Evolutionary conservation across 1,140 invertebrate species (phyloP).

Genomic region (Lasioglossum baleicum): DNA sequence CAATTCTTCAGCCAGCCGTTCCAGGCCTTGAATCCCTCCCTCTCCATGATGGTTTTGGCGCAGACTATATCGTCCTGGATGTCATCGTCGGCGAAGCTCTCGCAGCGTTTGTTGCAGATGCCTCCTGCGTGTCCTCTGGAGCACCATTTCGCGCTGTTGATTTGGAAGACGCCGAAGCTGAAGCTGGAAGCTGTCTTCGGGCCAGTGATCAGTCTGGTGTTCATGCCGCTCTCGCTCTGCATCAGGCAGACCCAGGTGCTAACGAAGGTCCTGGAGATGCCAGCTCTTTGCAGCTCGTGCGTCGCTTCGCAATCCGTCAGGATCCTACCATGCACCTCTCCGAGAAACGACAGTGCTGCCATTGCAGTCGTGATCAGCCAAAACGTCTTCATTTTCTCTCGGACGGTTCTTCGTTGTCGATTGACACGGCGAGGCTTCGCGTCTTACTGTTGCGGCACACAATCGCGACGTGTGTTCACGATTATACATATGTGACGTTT

Average conservation of each 20-base stretch:
- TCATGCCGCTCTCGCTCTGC: slow-evolving; percentile 84
- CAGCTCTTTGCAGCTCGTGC: slow-evolving; percentile 60
- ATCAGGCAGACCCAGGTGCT: slow-evolving; percentile 85
- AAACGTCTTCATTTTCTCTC: background rate
- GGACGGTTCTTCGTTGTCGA: background rate
- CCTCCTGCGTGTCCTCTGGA: slow-evolving; percentile 84
- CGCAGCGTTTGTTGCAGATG: slow-evolving; percentile 86
- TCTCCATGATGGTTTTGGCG: slow-evolving; percentile 83
- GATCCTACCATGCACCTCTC: slow-evolving; percentile 57
- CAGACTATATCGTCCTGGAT: slow-evolving; percentile 86
- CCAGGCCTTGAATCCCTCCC: slow-evolving; percentile 86
- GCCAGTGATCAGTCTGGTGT: slow-evolving; percentile 83
- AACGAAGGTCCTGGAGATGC: slow-evolving; percentile 67
- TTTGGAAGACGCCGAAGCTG: slow-evolving; percentile 87
- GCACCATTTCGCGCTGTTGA: slow-evolving; percentile 87
- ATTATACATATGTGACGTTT: slow-evolving; percentile 18
- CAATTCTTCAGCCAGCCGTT: slow-evolving; percentile 84
- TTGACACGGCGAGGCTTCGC: background rate
- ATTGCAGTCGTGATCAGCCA: slow-evolving; percentile 11
- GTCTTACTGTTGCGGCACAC: background rate
- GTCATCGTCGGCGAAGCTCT: slow-evolving; percentile 84
- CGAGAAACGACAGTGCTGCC: background rate
- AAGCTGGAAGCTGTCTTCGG: slow-evolving; percentile 83
- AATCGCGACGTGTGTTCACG: slow-evolving; percentile 27
- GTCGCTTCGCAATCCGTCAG: slow-evolving; percentile 69